Percentiles rank a stretch among this genome's conserved stretches.
These are phyloP conservation scores for Drosophila melanogaster DNA, from an alignment of 1,140 invertebrate species.

Conservation along the genomic window DNA sequence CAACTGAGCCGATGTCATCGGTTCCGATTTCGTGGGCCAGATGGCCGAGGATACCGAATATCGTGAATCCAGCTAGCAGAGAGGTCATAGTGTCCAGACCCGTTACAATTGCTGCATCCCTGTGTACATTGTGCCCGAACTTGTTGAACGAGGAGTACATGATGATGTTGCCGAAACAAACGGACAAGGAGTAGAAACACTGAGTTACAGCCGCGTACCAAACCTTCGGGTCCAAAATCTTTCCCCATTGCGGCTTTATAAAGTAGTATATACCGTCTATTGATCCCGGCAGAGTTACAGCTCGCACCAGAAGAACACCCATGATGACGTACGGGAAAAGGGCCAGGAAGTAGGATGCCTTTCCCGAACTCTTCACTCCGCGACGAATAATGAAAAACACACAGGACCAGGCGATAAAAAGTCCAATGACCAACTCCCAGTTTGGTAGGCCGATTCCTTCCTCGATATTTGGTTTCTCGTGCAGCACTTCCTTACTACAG, in stretches of 20 bases:
- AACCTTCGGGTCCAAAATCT: conserved; percentile 90
- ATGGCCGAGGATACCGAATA: conserved; percentile 94
- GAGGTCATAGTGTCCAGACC: conserved; percentile 92
- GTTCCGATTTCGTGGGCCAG: conserved; percentile 88
- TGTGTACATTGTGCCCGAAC: conserved; percentile 92
- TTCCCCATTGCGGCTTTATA: conserved; percentile 89
- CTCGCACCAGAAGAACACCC: conserved; percentile 89
- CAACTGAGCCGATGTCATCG: conserved; percentile 86
- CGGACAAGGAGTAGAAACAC: conserved; percentile 93
- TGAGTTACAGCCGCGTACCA: conserved; percentile 93
- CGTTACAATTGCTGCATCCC: conserved; percentile 91
- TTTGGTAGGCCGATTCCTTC: conserved; percentile 90
- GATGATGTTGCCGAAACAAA: conserved; percentile 92
- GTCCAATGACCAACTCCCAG: conserved; percentile 91
- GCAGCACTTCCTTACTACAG: conserved; percentile 88
- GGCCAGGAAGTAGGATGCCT: conserved; percentile 93
- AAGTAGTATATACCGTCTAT: conserved; percentile 91
- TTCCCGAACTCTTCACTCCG: conserved; percentile 92
- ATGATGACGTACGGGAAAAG: conserved; percentile 95
- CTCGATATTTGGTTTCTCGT: conserved; percentile 88
- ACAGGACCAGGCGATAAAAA: conserved; percentile 91
- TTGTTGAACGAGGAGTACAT: conserved; percentile 94
- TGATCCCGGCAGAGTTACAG: conserved; percentile 91
- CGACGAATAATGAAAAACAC: conserved; percentile 91
- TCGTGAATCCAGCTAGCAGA: conserved; percentile 93